A percentile compares a stretch with the other conserved stretches of the same genome.
phyloP scores from a whole-genome alignment of 2,113 vertebrate genomes.

The Ivindomyrus marchei region DNA sequence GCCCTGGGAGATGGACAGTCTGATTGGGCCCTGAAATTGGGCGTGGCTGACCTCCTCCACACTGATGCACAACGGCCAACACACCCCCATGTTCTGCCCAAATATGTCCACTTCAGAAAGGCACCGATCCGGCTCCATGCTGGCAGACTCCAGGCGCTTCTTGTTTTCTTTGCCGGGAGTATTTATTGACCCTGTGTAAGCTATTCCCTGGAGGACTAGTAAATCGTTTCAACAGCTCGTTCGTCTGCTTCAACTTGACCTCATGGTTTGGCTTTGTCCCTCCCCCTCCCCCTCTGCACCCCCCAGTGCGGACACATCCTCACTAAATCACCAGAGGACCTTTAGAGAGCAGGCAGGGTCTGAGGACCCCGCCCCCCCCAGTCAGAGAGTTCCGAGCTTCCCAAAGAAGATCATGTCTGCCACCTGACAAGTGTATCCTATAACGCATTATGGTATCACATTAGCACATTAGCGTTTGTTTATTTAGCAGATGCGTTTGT shows the following conservation, averaged over 20 bases:
- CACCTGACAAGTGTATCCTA: neutral
- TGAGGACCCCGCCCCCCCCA: neutral
- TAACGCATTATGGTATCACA: neutral
- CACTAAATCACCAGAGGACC: neutral
- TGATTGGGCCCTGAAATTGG: neutral
- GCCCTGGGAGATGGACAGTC: too few species aligned
- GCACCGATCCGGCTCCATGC: slow-evolving; percentile 2
- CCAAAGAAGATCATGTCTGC: neutral
- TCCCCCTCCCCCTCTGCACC: neutral
- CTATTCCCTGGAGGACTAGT: slow-evolving; percentile 21
- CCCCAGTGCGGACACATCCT: neutral
- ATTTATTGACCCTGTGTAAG: slow-evolving; percentile 36
- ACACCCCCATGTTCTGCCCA: slow-evolving; percentile 30
- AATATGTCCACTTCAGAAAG: slow-evolving; percentile 2
- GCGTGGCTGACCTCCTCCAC: neutral
- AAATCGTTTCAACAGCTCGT: slow-evolving; percentile 19
- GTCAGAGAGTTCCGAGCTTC: neutral
- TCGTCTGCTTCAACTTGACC: neutral
- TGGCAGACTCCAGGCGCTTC: neutral
- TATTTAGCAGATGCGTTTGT: neutral
- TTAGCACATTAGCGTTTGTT: neutral
- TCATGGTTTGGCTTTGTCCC: slow-evolving; percentile 2
- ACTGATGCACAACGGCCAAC: neutral
- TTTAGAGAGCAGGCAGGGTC: neutral
- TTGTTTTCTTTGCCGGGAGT: slow-evolving; percentile 35